Evolutionary conservation across 2,113 vertebrate genomes (phyloP).

Genomic region (Upupa epops): DNA sequence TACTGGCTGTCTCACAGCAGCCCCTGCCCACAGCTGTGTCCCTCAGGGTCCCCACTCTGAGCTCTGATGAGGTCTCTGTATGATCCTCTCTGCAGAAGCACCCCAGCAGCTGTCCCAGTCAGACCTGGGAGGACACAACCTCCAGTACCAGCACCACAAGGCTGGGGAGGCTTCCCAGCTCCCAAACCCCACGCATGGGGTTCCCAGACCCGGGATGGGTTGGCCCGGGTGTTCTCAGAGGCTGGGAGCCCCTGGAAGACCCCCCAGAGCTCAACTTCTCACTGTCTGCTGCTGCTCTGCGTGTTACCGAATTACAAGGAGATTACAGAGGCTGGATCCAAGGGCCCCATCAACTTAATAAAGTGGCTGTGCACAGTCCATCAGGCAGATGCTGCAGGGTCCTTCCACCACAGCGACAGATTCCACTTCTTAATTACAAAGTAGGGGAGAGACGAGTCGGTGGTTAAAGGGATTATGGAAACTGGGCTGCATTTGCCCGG

Average conservation of each 20-base stretch:
- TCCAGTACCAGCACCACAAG: fast-evolving
- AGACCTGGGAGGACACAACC: background rate
- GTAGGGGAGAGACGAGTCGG: background rate
- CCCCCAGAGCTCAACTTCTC: background rate
- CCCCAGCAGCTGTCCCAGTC: fast-evolving
- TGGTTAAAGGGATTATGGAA: background rate
- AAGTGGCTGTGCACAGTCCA: background rate
- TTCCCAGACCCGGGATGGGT: too few relatives aligned
- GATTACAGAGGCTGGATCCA: background rate
- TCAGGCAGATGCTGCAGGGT: background rate
- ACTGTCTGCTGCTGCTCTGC: background rate
- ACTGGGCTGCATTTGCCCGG: background rate
- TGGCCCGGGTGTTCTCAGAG: fast-evolving
- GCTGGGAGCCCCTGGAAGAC: fast-evolving
- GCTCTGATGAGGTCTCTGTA: too few relatives aligned
- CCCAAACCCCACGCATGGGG: fast-evolving
- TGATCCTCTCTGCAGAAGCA: background rate
- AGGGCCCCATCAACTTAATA: background rate
- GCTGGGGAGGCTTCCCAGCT: background rate
- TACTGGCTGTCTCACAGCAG: too few relatives aligned
- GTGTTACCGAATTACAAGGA: background rate
- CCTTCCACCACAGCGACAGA: background rate
- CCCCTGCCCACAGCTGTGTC: background rate
- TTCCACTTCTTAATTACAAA: background rate
- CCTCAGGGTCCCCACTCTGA: too few relatives aligned